Percentiles rank a stretch among this genome's conserved stretches.
Evolutionary conservation across 2,888 invertebrate genomes (phyloP).

Genomic region (Empis livida): DNA sequence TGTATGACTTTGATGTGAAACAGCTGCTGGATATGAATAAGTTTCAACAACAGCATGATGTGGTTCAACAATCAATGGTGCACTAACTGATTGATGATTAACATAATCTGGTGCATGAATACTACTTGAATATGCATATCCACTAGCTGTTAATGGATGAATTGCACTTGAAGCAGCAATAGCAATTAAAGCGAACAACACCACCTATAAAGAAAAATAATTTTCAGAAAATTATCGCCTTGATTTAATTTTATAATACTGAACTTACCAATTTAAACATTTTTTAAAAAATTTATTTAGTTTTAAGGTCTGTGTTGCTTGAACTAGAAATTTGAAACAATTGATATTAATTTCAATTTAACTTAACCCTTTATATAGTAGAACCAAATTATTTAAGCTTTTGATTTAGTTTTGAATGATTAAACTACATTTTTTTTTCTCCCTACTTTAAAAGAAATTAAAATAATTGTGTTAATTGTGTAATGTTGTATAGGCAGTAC

Average conservation of each 20-base stretch:
- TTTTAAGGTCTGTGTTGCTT: background rate
- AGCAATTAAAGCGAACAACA: slow-evolving; percentile 18
- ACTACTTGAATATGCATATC: slow-evolving; percentile 7
- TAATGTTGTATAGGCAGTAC: no score
- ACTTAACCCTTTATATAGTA: no score
- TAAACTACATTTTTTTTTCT: no score
- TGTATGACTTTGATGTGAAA: slow-evolving; percentile 39
- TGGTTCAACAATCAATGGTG: slow-evolving; percentile 4
- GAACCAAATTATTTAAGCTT: no score
- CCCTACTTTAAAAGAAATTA: no score
- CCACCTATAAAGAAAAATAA: slow-evolving; percentile 13
- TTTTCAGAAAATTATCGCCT: background rate
- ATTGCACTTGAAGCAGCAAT: slow-evolving; percentile 13
- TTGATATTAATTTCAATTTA: no score
- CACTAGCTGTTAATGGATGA: slow-evolving; percentile 6
- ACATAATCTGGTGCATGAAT: slow-evolving; percentile 8
- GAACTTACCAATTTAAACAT: slow-evolving; percentile 3
- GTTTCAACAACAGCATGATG: slow-evolving; percentile 2
- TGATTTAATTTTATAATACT: background rate
- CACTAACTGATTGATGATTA: background rate
- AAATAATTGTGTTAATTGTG: no score
- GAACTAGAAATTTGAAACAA: slow-evolving; percentile 2
- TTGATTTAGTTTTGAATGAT: no score
- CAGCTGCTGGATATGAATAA: slow-evolving; percentile 15
- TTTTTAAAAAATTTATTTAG: slow-evolving; percentile 1